A percentile compares a stretch with the other conserved stretches of the same genome.
These are phyloP conservation scores for Ridgeia piscesae DNA, from an alignment of 1,140 invertebrate species.

Conservation along the genomic window DNA sequence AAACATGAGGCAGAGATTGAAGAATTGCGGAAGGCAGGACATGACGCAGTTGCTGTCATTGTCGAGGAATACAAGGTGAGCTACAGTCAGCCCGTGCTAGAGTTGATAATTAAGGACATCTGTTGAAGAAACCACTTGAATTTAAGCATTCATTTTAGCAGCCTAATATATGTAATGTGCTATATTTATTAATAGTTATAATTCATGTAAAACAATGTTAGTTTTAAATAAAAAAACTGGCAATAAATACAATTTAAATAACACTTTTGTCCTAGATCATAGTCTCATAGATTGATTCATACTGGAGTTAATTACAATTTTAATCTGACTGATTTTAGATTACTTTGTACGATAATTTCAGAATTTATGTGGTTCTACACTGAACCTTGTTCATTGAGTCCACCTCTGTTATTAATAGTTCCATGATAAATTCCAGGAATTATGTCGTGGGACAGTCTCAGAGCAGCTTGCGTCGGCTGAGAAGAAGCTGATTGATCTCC, in stretches of 20 bases:
- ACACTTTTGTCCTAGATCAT: too few relatives aligned
- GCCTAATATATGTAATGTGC: not conserved
- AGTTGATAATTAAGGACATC: not conserved
- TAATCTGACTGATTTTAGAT: too few relatives aligned
- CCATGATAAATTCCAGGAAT: not conserved
- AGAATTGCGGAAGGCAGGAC: conserved; percentile 9
- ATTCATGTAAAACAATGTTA: not conserved
- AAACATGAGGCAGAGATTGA: conserved; percentile 8
- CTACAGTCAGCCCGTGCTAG: not conserved
- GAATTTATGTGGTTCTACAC: not conserved
- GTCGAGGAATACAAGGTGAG: conserved; percentile 11
- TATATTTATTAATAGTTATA: not conserved
- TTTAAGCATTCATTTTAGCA: not conserved
- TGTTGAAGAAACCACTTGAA: too few relatives aligned
- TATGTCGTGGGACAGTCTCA: not conserved
- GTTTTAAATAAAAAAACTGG: too few relatives aligned
- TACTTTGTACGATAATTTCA: too few relatives aligned
- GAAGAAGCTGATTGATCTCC: not conserved
- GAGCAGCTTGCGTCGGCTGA: not conserved
- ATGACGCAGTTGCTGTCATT: not conserved
- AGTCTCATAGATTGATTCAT: too few relatives aligned
- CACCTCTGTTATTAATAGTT: too few relatives aligned
- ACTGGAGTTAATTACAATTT: too few relatives aligned
- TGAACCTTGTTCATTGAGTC: not conserved
- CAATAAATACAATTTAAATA: too few relatives aligned